Evolutionary conservation across 2,113 vertebrate genomes (phyloP), one percentile per base, ranked within the genome.

Genomic region (Peromyscus leucopus): DNA sequence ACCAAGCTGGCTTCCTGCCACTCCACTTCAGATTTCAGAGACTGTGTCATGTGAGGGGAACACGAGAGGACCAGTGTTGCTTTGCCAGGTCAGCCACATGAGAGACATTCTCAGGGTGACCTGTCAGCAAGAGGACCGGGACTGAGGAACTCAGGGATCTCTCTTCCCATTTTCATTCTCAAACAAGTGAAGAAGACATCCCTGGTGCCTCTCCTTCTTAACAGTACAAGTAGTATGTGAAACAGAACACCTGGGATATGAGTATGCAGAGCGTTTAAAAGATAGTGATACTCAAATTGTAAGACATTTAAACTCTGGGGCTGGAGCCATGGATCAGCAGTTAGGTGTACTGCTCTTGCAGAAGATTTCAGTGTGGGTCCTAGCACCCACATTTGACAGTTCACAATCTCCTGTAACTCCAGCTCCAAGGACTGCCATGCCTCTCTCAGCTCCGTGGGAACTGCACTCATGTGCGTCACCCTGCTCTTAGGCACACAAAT

Each of bases 1-100:
- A 51, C 75, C 61, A 31, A 78, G 33, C 63, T 96, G 96, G 80
- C 96, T 92, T 88, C 78, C 89, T 94, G 96, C 95, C 93, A 65
- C 36, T 79, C 69, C 82, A 61, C 85, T 80, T 69, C 36, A 75
- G 48, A 79, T 94, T 65, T 13, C 4, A 0, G 46, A 59, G 59
- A 65, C 22, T 33, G 72, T 74, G 87, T 67, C 80, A 11, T 1
- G 28, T 86, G 95, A 96, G 71, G 17, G 26, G 57, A 33, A 13
- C 84, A 84, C 22, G 65, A 85, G 76, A 83, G 36, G 61, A 7
- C 16, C 13, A 5, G 7, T 33, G 57, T 89, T 15, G 36, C 75
- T 4, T 1, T 33, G 71, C 42, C 89, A 76, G 12, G 46, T 22
- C 5, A 0, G 10, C 2, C 0, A 1, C 67, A 69, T 46, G 55